A percentile compares a stretch with the other conserved stretches of the same genome.
phyloP scores from a whole-genome alignment of 2,797 vertebrate genomes.

The Tarsius wallacei region DNA sequence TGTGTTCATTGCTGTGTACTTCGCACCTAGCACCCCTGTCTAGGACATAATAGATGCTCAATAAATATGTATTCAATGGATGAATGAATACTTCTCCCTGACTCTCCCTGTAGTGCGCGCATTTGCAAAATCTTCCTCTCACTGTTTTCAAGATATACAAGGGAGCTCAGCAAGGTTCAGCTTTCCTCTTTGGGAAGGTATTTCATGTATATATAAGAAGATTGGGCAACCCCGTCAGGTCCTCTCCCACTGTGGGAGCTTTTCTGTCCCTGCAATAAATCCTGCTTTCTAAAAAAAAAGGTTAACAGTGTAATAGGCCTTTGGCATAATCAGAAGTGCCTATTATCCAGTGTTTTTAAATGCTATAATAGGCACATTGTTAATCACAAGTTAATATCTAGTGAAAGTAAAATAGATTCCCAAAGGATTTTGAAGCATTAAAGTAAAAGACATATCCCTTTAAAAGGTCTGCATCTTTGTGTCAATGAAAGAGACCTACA shows the following conservation, averaged over 20 bases:
- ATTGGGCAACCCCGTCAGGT: too few relatives aligned
- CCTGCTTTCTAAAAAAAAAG: not conserved
- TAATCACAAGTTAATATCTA: conserved; percentile 84
- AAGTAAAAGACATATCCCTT: conserved; percentile 71
- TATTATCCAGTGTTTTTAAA: conserved; percentile 80
- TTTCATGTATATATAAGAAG: conserved; percentile 83
- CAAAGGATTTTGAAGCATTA: conserved; percentile 74
- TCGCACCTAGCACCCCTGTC: conserved; percentile 60
- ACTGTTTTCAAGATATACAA: conserved; percentile 77
- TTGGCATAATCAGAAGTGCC: conserved; percentile 82
- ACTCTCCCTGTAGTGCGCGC: conserved; percentile 30
- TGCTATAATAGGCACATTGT: conserved; percentile 71
- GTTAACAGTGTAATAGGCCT: conserved; percentile 82
- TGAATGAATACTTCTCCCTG: conserved; percentile 77
- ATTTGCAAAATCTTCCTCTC: conserved; percentile 70
- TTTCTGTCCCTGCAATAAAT: too few relatives aligned
- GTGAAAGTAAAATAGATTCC: conserved; percentile 78
- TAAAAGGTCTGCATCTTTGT: conserved; percentile 56
- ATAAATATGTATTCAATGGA: conserved; percentile 85
- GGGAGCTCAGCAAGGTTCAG: conserved; percentile 73
- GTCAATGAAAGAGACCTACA: conserved; percentile 47
- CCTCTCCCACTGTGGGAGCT: too few relatives aligned
- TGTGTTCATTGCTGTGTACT: conserved; percentile 50
- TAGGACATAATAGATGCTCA: conserved; percentile 65
- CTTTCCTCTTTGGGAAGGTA: conserved; percentile 81